A percentile compares a stretch with the other conserved stretches of the same genome.
Evolutionary conservation across 2,888 invertebrate genomes (phyloP).

Genomic region (Odontocerum albicorne): DNA sequence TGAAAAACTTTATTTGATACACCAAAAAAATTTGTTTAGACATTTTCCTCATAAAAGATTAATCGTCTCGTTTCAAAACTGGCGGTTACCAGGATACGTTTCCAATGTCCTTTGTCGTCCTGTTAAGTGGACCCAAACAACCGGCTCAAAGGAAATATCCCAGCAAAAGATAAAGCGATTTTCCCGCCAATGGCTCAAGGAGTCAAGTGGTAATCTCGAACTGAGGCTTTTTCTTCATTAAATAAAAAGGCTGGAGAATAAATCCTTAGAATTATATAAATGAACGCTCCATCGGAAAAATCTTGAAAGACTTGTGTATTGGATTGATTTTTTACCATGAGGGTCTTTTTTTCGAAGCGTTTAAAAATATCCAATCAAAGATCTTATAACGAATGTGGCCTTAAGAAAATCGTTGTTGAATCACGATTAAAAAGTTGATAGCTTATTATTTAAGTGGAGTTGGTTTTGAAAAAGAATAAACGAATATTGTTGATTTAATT

Average conservation of each 20-base stretch:
- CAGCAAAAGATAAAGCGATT: constrained; percentile 33
- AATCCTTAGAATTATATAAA: constrained; percentile 35
- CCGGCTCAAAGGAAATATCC: constrained; percentile 32
- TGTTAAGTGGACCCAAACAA: constrained; percentile 31
- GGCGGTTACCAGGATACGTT: constrained; percentile 7
- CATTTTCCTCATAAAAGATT: too few relatives aligned
- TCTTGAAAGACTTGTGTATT: constrained; percentile 17
- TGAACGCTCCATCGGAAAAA: constrained; percentile 25
- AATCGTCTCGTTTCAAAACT: too few relatives aligned
- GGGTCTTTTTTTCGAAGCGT: neutral
- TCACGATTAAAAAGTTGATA: too few relatives aligned
- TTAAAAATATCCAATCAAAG: too few relatives aligned
- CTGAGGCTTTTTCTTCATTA: constrained; percentile 35
- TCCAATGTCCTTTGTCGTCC: constrained; percentile 27
- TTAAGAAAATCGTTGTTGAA: too few relatives aligned
- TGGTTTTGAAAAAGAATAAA: too few relatives aligned
- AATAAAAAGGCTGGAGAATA: constrained; percentile 35
- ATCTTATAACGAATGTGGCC: too few relatives aligned
- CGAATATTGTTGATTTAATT: too few relatives aligned
- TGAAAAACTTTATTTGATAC: too few relatives aligned
- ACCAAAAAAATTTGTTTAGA: too few relatives aligned
- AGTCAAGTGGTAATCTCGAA: constrained; percentile 36
- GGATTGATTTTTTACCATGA: constrained; percentile 9
- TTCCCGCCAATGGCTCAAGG: constrained; percentile 26
- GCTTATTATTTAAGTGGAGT: too few relatives aligned